phyloP scores from a whole-genome alignment of 2,113 vertebrate species.

The Petaurus breviceps region DNA sequence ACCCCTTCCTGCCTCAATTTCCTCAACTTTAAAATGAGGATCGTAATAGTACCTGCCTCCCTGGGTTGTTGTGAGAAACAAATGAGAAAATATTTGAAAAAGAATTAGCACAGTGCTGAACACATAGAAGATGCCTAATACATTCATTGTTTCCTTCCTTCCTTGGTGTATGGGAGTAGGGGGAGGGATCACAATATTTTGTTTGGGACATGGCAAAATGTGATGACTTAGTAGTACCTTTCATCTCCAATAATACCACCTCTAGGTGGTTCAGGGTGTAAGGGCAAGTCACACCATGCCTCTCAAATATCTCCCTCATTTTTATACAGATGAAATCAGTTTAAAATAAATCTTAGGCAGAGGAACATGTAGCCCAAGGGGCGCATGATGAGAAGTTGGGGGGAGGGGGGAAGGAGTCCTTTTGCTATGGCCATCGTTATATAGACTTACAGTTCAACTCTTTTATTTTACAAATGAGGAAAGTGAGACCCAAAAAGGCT shows the following conservation, averaged over 20 bases:
- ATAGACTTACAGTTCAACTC: neutral
- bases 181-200: neutral
- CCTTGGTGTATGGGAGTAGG: neutral
- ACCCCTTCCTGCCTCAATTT: neutral
- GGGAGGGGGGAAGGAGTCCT: neutral
- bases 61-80: slow-evolving; percentile 33
- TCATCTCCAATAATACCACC: neutral
- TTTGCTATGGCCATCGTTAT: neutral
- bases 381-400: neutral
- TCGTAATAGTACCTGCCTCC: neutral
- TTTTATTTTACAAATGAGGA: neutral
- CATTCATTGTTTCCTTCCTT: neutral
- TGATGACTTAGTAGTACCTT: neutral
- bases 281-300: neutral
- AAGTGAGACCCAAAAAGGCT: neutral
- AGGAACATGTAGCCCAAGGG: neutral
- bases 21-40: neutral
- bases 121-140: neutral
- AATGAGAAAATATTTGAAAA: slow-evolving; percentile 24
- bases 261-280: neutral
- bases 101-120: neutral
- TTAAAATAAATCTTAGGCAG: neutral
- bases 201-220: neutral
- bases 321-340: neutral
- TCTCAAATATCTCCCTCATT: neutral